phyloP scores from a whole-genome alignment of 2,888 invertebrate genomes.

The Synergus gifuensis region DNA sequence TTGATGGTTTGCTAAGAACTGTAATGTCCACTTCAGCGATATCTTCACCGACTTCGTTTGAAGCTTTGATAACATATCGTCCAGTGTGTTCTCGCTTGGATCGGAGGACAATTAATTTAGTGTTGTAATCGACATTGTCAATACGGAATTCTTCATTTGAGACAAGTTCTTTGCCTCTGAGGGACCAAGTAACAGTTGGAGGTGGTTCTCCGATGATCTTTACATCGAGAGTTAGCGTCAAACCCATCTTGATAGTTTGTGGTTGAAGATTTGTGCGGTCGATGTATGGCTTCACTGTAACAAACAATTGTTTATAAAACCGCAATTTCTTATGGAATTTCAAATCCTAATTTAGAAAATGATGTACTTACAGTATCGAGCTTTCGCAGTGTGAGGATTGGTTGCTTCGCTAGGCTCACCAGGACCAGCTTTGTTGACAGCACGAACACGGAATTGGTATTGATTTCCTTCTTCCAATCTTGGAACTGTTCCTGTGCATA shows the following conservation, averaged over 20 bases:
- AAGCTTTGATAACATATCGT: slow-evolving; percentile 92
- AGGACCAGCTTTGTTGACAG: slow-evolving; percentile 96
- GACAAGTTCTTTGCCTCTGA: slow-evolving; percentile 84
- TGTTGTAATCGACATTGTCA: slow-evolving; percentile 93
- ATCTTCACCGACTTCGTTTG: slow-evolving; percentile 96
- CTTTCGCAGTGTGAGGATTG: slow-evolving; percentile 93
- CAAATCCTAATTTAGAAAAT: background rate
- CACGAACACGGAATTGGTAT: slow-evolving; percentile 96
- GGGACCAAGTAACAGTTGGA: slow-evolving; percentile 94
- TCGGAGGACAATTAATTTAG: slow-evolving; percentile 92
- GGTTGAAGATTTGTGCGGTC: slow-evolving; percentile 93
- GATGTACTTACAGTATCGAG: slow-evolving; percentile 88
- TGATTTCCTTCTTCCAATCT: slow-evolving; percentile 96
- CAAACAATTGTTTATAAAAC: slow-evolving; percentile 30
- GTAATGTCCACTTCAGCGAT: slow-evolving; percentile 94
- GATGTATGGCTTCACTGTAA: slow-evolving; percentile 94
- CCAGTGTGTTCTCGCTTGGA: slow-evolving; percentile 90
- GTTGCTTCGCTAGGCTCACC: slow-evolving; percentile 95
- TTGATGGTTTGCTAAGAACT: slow-evolving; percentile 88
- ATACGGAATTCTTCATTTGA: slow-evolving; percentile 84
- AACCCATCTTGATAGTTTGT: slow-evolving; percentile 92
- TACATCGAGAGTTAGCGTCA: slow-evolving; percentile 91
- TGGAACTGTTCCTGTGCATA: slow-evolving; percentile 92
- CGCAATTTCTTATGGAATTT: background rate
- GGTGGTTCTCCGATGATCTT: slow-evolving; percentile 96